Evolutionary conservation across 2,113 vertebrate species (phyloP), one percentile per base, ranked within the genome.

Genomic region (Panthera tigris): DNA sequence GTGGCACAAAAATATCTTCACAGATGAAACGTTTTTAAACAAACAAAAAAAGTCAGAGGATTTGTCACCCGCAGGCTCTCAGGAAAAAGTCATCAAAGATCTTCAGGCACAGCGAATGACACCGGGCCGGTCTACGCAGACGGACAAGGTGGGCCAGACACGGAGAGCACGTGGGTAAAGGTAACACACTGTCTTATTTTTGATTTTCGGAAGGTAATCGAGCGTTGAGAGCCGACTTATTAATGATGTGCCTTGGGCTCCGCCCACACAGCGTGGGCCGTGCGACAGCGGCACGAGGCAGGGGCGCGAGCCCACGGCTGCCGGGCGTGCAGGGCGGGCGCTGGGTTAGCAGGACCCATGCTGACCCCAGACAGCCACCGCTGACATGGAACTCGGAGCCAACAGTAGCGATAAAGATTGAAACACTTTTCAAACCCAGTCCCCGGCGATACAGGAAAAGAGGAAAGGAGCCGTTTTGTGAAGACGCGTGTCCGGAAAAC

Each of bases 361-460:
- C 12, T 5, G 5, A 25, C 1, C 63, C 36, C 11, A 12, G 36
- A 14, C 36, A 74, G 36, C 71, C 21, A 12, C 69, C 21, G 0
- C 69, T 23, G 5, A 19, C 11, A 2, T 12, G 69, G 39, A 73
- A 13, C 71, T 4, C 21, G 3, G 36, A 3, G 73, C n/a, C 6
- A 4, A 4, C 3, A 21, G 86, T 9, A 13, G 31, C 41, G 16
- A 16, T 1, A 6, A 14, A 57, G 21, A 57, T 4, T 11, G 69
- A 8, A 14, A 6, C 50, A 1, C 5, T 0, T 3, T 21, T 61
- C 39, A 25, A 29, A 5, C 6, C 5, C n/a, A 14, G 4, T 39
- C 12, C 52, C 15, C 9, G 23, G 21, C 0, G 12, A 74, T 6
- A 5, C 52, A 3, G 18, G 65, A 45, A n/a, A 16, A n/a, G 65